Evolutionary conservation across 2,797 vertebrate genomes (phyloP).

Genomic region (Heliangelus exortis): DNA sequence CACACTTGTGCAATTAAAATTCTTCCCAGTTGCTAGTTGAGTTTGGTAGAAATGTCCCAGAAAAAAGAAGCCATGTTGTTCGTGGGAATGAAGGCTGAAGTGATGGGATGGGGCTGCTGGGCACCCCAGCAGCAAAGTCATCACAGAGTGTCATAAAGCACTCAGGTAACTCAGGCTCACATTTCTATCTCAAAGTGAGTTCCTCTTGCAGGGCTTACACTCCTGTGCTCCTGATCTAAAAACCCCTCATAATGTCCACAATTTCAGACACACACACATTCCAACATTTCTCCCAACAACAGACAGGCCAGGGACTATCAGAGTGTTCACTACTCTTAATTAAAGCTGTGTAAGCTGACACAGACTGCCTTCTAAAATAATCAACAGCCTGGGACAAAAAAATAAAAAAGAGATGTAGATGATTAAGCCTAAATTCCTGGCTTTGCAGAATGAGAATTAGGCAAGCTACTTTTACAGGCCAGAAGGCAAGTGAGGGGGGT

Average conservation of each 20-base stretch:
- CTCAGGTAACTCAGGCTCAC: not conserved
- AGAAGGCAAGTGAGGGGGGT: not conserved
- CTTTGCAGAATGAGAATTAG: not conserved
- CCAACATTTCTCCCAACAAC: accelerated
- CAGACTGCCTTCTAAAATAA: not conserved
- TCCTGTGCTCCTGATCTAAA: not conserved
- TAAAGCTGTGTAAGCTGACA: not conserved
- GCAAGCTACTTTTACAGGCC: not conserved
- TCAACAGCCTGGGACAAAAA: not conserved
- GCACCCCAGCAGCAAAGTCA: not conserved
- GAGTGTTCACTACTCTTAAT: not conserved
- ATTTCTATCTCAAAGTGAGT: not conserved
- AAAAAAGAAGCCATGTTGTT: not conserved
- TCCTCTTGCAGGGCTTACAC: not conserved
- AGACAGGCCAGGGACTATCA: not conserved
- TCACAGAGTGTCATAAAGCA: accelerated
- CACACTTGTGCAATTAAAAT: not conserved
- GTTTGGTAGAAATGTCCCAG: not conserved
- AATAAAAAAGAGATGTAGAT: not conserved
- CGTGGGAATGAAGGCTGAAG: not conserved
- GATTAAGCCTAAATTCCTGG: not conserved
- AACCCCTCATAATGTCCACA: not conserved
- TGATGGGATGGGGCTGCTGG: accelerated
- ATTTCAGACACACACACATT: not conserved
- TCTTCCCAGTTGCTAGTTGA: not conserved